Evolutionary conservation across 92 coral and sea anemone species (phyloP).

Genomic region (Hydrozoanthus gracilis): DNA sequence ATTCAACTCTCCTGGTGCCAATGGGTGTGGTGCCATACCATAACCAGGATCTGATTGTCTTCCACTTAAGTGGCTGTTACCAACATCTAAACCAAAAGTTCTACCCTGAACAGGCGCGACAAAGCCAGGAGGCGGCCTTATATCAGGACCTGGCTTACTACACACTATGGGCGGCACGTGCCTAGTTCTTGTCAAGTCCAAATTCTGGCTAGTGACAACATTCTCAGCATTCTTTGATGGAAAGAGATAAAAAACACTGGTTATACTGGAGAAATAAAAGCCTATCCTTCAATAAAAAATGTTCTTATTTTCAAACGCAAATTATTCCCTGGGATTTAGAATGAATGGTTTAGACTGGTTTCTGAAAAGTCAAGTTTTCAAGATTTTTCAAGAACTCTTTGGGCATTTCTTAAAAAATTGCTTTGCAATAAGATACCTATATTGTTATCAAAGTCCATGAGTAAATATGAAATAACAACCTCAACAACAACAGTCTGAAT

Average conservation of each 20-base stretch:
- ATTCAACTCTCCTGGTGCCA: constrained; percentile 13
- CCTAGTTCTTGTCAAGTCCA: not conserved
- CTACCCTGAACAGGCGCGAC: not conserved
- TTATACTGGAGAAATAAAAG: not conserved
- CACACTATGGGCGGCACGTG: too few species aligned
- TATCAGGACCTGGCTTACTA: not conserved
- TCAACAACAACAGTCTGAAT: too few species aligned
- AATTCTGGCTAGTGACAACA: not conserved
- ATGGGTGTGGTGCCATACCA: constrained; percentile 14
- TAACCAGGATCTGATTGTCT: not conserved
- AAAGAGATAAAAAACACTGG: not conserved
- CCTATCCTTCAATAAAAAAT: not conserved
- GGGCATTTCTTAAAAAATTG: too few species aligned
- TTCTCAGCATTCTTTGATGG: constrained; percentile 7
- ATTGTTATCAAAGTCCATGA: too few species aligned
- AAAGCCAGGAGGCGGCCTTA: constrained; percentile 36
- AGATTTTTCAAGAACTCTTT: too few species aligned
- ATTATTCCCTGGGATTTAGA: too few species aligned
- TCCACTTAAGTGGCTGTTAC: not conserved
- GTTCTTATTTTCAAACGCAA: not conserved
- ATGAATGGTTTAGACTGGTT: too few species aligned
- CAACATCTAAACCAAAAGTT: not conserved
- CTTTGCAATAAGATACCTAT: too few species aligned
- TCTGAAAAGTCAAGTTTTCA: too few species aligned
- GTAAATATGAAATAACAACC: too few species aligned